Conservation (phyloP, 2,113 vertebrate genomes). For the Stercorarius parasiticus region DNA sequence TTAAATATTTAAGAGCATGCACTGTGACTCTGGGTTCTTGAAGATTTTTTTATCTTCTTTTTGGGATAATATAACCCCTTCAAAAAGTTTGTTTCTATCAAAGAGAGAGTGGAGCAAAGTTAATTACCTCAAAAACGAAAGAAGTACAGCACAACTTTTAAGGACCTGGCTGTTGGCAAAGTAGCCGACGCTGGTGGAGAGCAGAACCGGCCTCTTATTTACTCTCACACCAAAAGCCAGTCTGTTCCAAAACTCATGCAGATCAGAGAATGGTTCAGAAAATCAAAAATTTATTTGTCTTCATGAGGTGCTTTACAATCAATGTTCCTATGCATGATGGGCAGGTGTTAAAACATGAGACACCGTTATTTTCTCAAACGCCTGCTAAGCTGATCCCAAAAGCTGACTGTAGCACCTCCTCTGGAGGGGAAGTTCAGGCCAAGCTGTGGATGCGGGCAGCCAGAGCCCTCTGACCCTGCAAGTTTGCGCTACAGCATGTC, state of each 20-base stretch:
- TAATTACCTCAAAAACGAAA: background rate
- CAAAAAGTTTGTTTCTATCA: background rate
- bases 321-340: background rate
- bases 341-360: accelerated
- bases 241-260: background rate
- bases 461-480: background rate
- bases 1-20: background rate
- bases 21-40: background rate
- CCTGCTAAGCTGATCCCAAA: background rate
- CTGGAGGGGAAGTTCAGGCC: background rate
- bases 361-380: background rate
- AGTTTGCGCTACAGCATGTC: background rate
- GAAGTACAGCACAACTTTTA: background rate
- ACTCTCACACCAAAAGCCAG: background rate
- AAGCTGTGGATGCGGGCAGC: background rate
- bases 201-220: background rate
- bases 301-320: accelerated
- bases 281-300: background rate
- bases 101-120: background rate
- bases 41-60: background rate
- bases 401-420: background rate
- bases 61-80: background rate
- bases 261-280: background rate
- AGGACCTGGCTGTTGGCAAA: background rate
- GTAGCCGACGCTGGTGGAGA: background rate